Conservation (phyloP, 2,113 vertebrate genomes). For the Dicerorhinus sumatrensis region DNA sequence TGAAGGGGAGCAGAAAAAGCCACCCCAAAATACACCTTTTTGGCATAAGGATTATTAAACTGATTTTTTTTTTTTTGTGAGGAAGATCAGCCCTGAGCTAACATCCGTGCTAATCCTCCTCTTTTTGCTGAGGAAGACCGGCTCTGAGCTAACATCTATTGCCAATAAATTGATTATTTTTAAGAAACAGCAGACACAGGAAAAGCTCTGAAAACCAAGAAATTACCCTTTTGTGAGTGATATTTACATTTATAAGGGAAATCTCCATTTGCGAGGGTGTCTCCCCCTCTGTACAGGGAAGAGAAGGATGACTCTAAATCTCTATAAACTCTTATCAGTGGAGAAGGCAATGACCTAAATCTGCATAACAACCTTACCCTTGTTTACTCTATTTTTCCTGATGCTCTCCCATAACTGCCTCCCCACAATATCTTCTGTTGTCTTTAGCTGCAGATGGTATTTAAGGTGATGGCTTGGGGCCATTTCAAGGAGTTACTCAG, state of each 20-base stretch:
- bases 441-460: not conserved
- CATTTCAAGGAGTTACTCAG: not conserved
- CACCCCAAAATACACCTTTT: not conserved
- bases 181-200: not conserved
- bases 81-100: too few relatives aligned
- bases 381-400: not conserved
- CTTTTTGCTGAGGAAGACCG: too few relatives aligned
- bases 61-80: constrained; percentile 16
- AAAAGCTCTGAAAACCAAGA: not conserved
- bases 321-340: not conserved
- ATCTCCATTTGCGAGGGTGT: not conserved
- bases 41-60: not conserved
- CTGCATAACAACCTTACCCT: not conserved
- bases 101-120: too few relatives aligned
- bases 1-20: not conserved
- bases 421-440: not conserved
- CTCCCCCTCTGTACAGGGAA: not conserved
- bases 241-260: not conserved
- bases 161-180: not conserved
- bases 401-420: not conserved
- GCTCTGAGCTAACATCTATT: too few relatives aligned
- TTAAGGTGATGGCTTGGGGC: not conserved
- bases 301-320: not conserved
- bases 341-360: not conserved
- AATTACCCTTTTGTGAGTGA: not conserved